phyloP scores from a whole-genome alignment of 2,797 vertebrate genomes.

The Gambelia wislizenii region DNA sequence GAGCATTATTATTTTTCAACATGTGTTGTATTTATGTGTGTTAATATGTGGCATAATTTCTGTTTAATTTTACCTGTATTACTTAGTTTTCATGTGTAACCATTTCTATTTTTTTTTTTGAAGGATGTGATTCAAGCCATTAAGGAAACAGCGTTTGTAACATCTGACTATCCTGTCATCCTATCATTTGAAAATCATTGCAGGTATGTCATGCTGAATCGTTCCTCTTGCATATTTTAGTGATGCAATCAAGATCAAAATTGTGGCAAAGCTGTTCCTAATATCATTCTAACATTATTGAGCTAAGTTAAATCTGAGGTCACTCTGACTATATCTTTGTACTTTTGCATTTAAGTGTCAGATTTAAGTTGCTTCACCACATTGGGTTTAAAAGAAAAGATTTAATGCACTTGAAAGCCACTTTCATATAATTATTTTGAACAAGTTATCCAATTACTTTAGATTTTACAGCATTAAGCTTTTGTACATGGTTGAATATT shows the following conservation, averaged over 20 bases:
- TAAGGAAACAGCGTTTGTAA: slow-evolving; percentile 96
- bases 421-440: slow-evolving; percentile 35
- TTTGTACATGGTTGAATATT: slow-evolving; percentile 47
- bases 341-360: slow-evolving; percentile 7
- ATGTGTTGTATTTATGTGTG: neutral
- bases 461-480: slow-evolving; percentile 31
- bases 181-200: slow-evolving; percentile 99
- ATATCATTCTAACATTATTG: neutral
- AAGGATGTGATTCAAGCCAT: slow-evolving; percentile 99
- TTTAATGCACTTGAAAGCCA: slow-evolving; percentile 44
- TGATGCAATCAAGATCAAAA: neutral
- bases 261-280: neutral
- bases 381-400: slow-evolving; percentile 23
- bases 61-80: neutral
- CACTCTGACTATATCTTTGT: slow-evolving; percentile 1
- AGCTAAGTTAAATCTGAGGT: neutral
- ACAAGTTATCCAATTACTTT: slow-evolving; percentile 27
- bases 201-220: slow-evolving; percentile 82
- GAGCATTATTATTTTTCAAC: neutral
- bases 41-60: neutral
- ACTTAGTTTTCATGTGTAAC: slow-evolving; percentile 36
- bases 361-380: slow-evolving; percentile 21
- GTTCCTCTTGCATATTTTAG: neutral
- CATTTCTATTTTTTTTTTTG: slow-evolving; percentile 55
- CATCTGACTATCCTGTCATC: slow-evolving; percentile 95